phyloP scores from a whole-genome alignment of 2,888 invertebrate genomes.

The Rhamnusium bicolor region DNA sequence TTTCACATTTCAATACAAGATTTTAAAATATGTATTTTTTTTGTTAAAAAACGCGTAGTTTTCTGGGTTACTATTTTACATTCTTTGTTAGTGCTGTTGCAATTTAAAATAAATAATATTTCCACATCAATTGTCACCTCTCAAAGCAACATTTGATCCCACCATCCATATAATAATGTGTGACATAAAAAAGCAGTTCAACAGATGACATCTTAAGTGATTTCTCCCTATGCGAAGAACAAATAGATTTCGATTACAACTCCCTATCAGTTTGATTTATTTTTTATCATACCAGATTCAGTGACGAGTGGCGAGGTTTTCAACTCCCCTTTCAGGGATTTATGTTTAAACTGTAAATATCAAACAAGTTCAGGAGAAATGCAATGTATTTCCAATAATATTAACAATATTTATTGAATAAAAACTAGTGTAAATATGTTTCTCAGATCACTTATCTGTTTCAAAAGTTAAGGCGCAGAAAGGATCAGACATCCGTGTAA shows the following conservation, averaged over 20 bases:
- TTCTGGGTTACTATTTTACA: too few species aligned
- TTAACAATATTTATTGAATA: constrained; percentile 24
- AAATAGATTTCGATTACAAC: constrained; percentile 24
- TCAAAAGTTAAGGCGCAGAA: constrained; percentile 50
- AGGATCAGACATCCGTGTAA: constrained; percentile 51
- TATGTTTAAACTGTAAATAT: constrained; percentile 13
- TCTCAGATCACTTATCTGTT: constrained; percentile 46
- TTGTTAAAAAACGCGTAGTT: too few species aligned
- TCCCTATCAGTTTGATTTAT: constrained; percentile 29
- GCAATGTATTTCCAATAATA: not conserved
- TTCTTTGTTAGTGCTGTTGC: too few species aligned
- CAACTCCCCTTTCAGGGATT: not conserved
- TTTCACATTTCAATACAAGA: too few species aligned
- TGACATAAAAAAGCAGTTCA: constrained; percentile 15
- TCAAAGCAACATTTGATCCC: not conserved
- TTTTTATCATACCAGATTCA: constrained; percentile 12
- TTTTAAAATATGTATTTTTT: too few species aligned
- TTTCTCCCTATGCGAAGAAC: not conserved
- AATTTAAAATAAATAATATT: not conserved
- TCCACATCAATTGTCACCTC: not conserved
- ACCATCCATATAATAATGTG: not conserved
- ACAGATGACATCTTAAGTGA: constrained; percentile 25
- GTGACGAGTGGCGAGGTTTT: not conserved
- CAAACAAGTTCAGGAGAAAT: not conserved
- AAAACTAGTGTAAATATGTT: constrained; percentile 45